A percentile compares a stretch with the other conserved stretches of the same genome.
Evolutionary conservation across 2,888 invertebrate genomes (phyloP).

Genomic region (Hoplodrina ambigua): DNA sequence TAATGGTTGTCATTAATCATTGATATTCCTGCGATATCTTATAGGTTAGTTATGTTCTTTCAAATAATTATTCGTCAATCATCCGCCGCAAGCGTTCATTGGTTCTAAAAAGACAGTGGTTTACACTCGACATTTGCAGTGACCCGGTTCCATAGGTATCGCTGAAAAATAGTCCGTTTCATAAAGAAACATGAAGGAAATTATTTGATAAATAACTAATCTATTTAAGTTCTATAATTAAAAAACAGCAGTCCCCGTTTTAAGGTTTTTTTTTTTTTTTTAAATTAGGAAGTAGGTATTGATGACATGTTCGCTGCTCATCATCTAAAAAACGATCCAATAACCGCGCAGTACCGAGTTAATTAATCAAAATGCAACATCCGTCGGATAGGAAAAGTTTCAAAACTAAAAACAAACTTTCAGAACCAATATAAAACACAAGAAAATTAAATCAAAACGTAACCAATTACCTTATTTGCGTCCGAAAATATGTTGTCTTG

Average conservation of each 20-base stretch:
- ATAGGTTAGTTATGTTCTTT: too few species aligned
- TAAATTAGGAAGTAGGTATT: background rate
- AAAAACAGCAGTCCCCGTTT: too few species aligned
- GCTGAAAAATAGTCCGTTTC: background rate
- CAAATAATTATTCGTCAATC: too few species aligned
- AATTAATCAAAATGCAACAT: background rate
- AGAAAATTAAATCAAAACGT: conserved; percentile 12
- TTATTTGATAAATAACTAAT: background rate
- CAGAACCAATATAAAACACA: conserved; percentile 6
- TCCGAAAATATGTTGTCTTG: conserved; percentile 89
- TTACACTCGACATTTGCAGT: background rate
- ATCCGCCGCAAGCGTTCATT: too few species aligned
- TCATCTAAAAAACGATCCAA: background rate
- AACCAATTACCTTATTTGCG: conserved; percentile 88
- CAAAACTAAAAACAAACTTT: conserved; percentile 43
- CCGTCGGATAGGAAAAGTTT: conserved; percentile 41
- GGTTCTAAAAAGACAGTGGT: too few species aligned
- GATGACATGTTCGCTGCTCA: background rate
- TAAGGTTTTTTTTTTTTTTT: too few species aligned
- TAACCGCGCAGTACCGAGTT: background rate
- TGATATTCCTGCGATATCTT: too few species aligned
- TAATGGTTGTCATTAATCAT: too few species aligned
- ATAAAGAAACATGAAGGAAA: background rate
- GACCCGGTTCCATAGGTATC: background rate
- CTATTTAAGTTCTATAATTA: too few species aligned